Evolutionary conservation across 2,797 vertebrate species (phyloP).

Genomic region (Hirundo rustica): DNA sequence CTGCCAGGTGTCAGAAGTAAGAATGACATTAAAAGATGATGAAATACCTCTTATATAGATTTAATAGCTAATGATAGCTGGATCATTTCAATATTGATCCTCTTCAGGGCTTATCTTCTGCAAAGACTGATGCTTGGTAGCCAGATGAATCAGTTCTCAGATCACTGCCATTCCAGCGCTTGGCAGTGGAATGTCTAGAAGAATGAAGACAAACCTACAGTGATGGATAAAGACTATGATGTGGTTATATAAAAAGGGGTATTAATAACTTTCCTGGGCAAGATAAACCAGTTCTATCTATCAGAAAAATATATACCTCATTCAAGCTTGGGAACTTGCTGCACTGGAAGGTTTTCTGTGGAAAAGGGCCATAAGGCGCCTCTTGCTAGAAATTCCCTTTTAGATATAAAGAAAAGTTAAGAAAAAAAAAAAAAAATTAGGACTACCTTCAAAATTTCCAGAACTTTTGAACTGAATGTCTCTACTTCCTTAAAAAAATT

Average conservation of each 20-base stretch:
- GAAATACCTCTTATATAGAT: neutral
- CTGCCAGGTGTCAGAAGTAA: neutral
- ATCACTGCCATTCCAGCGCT: neutral
- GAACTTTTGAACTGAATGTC: neutral
- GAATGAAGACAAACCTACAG: neutral
- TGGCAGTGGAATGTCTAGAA: neutral
- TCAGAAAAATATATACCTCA: neutral
- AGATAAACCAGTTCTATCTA: neutral
- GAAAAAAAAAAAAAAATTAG: neutral
- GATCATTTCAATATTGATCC: neutral
- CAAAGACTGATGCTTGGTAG: neutral
- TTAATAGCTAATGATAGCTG: neutral
- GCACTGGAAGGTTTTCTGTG: neutral
- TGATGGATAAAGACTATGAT: neutral
- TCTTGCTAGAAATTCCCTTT: neutral
- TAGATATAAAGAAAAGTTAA: neutral
- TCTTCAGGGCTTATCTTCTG: neutral
- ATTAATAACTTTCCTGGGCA: neutral
- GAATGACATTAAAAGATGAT: neutral
- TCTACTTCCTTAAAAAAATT: neutral
- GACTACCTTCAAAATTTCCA: neutral
- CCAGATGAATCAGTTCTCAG: neutral
- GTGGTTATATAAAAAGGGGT: neutral
- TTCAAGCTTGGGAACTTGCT: neutral
- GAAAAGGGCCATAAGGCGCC: neutral